These are phyloP conservation scores for Epicauta chinensis DNA, from an alignment of 1,140 invertebrate genomes.

Conservation along the genomic window DNA sequence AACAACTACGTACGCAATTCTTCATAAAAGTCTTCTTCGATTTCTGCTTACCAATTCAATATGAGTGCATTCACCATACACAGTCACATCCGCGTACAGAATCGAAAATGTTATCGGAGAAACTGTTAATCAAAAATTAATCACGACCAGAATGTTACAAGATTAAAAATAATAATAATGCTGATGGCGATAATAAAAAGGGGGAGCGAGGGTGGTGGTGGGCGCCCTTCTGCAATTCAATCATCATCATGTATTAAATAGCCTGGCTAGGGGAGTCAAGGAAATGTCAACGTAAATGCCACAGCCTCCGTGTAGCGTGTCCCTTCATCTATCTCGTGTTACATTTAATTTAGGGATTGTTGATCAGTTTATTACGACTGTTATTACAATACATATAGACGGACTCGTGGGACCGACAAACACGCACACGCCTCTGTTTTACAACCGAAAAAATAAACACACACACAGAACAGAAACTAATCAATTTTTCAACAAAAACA, in stretches of 20 bases:
- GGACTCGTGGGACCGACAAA: constrained; percentile 19
- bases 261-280: constrained; percentile 1
- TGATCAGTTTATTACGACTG: constrained; percentile 23
- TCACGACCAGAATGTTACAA: not conserved
- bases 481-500: too few relatives aligned
- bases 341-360: constrained; percentile 27
- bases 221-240: not conserved
- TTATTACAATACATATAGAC: not conserved
- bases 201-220: too few relatives aligned
- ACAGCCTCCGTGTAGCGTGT: constrained; percentile 17
- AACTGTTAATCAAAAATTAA: constrained; percentile 4
- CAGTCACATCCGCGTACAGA: constrained; percentile 14
- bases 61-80: constrained; percentile 15
- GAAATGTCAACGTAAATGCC: constrained; percentile 24
- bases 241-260: constrained; percentile 2
- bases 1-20: constrained; percentile 14
- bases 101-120: constrained; percentile 1
- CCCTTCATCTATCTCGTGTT: constrained; percentile 20
- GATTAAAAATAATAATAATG: too few relatives aligned
- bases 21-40: constrained; percentile 9
- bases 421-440: not conserved
- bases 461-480: too few relatives aligned
- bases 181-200: too few relatives aligned
- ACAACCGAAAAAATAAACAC: too few relatives aligned
- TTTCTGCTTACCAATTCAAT: constrained; percentile 17